Base-by-base conservation (phyloP, 2,888 invertebrate species). In the Xanthorhoe spadicearia region DNA sequence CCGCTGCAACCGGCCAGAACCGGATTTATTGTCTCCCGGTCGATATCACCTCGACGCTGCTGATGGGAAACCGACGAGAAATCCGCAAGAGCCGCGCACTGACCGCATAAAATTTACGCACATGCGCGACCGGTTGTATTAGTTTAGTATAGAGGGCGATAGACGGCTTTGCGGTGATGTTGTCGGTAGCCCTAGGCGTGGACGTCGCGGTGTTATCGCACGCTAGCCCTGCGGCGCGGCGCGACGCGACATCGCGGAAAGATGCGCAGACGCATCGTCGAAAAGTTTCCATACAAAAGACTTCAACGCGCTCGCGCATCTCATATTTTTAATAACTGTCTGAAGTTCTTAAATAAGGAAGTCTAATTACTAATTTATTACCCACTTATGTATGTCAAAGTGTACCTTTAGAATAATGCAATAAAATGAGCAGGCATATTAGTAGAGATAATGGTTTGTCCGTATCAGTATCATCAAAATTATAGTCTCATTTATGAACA, bases 21-120 rank as follows among this genome's bases (percentile, higher is more conserved):
- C 92, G 92, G 92, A 90, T 91, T 90, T 90, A 92, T 92, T 92
- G 92, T 92, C 90, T 88, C 87, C 80, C 81, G 82, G 81, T 83
- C 86, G 86, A 87, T 88, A 87, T 88, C 87, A 83, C 85, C 85
- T 81, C 82, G 82, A 81, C 82, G 82, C 84, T 81, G 81, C 84
- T 80, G 82, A 81, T 80, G 79, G 80, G 70, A 81, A 79, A 82
- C 78, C 78, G 78, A 77, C 78, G 78, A 77, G 82, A 84, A 83
- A 84, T 82, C 79, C 75, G 78, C 78, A 74, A 77, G 77, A 75
- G 79, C 76, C 78, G 58, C 66, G 75, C 78, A 72, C 76, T 76
- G 76, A 81, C 75, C 76, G 51, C 61, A 56, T 60, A 43, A 60
- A 69, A 58, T 68, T 68, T 69, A 69, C 66, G 69, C 71, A 67